Evolutionary conservation across 2,888 invertebrate species (phyloP).

Genomic region (Drosophila tanythrix): DNA sequence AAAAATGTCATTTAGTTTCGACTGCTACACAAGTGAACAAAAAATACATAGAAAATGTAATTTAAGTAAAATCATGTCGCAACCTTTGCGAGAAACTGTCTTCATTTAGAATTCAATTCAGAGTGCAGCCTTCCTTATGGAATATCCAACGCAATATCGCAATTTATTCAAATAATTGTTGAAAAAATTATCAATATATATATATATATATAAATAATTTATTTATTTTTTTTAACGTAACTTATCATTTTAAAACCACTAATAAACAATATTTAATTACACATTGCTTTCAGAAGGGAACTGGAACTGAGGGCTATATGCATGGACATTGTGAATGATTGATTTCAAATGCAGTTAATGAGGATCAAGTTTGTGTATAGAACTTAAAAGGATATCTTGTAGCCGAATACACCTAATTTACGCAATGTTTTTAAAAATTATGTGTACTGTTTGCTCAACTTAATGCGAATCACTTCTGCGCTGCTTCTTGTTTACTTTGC

Average conservation of each 20-base stretch:
- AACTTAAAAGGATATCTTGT: background rate
- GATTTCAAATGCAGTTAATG: background rate
- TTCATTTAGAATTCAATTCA: background rate
- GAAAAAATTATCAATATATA: background rate
- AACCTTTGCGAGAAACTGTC: background rate
- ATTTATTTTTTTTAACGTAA: background rate
- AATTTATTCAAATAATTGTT: background rate
- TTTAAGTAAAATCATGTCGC: background rate
- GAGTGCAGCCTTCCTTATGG: background rate
- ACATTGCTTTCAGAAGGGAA: background rate
- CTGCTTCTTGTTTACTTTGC: constrained; percentile 41
- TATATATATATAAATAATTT: background rate
- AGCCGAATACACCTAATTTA: background rate
- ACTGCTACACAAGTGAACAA: background rate
- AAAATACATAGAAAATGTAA: background rate
- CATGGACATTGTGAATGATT: background rate
- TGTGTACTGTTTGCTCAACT: constrained; percentile 7
- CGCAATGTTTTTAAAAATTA: background rate
- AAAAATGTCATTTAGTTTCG: background rate
- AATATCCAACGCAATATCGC: background rate
- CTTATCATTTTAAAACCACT: background rate
- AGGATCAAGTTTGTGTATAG: background rate
- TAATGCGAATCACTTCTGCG: background rate
- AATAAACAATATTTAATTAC: background rate
- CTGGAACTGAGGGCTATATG: background rate